Evolutionary conservation across 1,140 invertebrate species (phyloP).

Genomic region (Parapsyche elsis): DNA sequence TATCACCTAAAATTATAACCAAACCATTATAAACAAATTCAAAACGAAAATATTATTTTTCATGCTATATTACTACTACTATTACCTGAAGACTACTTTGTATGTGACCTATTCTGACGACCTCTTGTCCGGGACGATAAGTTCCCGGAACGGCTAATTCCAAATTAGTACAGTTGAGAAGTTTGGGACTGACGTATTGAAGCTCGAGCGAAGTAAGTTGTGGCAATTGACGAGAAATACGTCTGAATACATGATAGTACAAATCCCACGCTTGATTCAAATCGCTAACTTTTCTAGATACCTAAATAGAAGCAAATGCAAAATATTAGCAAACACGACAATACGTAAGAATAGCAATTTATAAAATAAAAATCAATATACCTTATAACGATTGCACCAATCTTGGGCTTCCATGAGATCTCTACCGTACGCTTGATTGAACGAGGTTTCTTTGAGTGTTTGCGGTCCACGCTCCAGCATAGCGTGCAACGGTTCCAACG

Average conservation of each 20-base stretch:
- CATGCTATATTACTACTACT: slow-evolving; percentile 5
- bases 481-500: slow-evolving; percentile 92
- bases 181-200: slow-evolving; percentile 94
- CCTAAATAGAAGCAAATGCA: slow-evolving; percentile 57
- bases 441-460: slow-evolving; percentile 97
- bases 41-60: background rate
- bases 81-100: slow-evolving; percentile 83
- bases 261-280: slow-evolving; percentile 98
- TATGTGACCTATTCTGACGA: slow-evolving; percentile 90
- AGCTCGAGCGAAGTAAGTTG: slow-evolving; percentile 90
- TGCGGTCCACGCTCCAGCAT: slow-evolving; percentile 94
- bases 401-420: slow-evolving; percentile 94
- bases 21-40: slow-evolving; percentile 32
- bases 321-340: no score
- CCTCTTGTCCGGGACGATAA: slow-evolving; percentile 88
- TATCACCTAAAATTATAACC: slow-evolving; percentile 81
- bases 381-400: slow-evolving; percentile 91
- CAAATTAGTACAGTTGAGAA: slow-evolving; percentile 88
- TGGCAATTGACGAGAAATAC: slow-evolving; percentile 94
- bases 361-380: slow-evolving; percentile 57
- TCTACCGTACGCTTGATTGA: slow-evolving; percentile 94
- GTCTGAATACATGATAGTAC: slow-evolving; percentile 97
- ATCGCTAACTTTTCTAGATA: slow-evolving; percentile 87
- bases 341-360: background rate
- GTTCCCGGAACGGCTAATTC: slow-evolving; percentile 96